These are phyloP conservation scores for Synanthedon tipuliformis DNA, from an alignment of 2,888 invertebrate genomes.

Conservation along the genomic window DNA sequence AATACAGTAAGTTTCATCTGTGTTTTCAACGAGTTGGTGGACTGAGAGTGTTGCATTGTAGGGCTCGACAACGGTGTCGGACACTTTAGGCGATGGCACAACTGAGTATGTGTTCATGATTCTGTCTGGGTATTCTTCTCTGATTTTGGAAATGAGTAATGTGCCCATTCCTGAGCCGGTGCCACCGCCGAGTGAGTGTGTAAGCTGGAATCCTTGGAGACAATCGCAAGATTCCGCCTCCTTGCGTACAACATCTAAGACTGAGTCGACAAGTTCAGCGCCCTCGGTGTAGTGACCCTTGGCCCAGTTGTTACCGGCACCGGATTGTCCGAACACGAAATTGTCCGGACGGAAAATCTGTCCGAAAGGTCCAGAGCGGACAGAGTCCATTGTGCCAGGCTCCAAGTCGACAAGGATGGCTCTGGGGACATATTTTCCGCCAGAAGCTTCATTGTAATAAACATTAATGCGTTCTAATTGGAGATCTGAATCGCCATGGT, in stretches of 20 bases:
- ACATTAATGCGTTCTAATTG: slow-evolving; percentile 94
- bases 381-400: slow-evolving; percentile 98
- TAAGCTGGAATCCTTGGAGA: slow-evolving; percentile 92
- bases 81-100: slow-evolving; percentile 87
- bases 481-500: slow-evolving; percentile 89
- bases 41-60: slow-evolving; percentile 92
- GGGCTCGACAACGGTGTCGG: slow-evolving; percentile 92
- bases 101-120: slow-evolving; percentile 98
- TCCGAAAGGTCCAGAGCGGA: slow-evolving; percentile 92
- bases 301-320: slow-evolving; percentile 90
- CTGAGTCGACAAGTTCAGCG: slow-evolving; percentile 87
- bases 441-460: slow-evolving; percentile 94
- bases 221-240: slow-evolving; percentile 94
- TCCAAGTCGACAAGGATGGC: slow-evolving; percentile 85
- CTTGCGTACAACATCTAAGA: slow-evolving; percentile 85
- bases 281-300: slow-evolving; percentile 96
- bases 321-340: slow-evolving; percentile 91
- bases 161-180: slow-evolving; percentile 98
- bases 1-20: slow-evolving; percentile 91
- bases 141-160: slow-evolving; percentile 93
- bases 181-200: slow-evolving; percentile 95
- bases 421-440: slow-evolving; percentile 58
- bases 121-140: slow-evolving; percentile 97
- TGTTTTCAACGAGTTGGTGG: slow-evolving; percentile 90
- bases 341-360: slow-evolving; percentile 96